A percentile compares a stretch with the other conserved stretches of the same genome.
These are phyloP conservation scores for Lepidochrysops patricia DNA, from an alignment of 2,888 invertebrate species.

Conservation along the genomic window DNA sequence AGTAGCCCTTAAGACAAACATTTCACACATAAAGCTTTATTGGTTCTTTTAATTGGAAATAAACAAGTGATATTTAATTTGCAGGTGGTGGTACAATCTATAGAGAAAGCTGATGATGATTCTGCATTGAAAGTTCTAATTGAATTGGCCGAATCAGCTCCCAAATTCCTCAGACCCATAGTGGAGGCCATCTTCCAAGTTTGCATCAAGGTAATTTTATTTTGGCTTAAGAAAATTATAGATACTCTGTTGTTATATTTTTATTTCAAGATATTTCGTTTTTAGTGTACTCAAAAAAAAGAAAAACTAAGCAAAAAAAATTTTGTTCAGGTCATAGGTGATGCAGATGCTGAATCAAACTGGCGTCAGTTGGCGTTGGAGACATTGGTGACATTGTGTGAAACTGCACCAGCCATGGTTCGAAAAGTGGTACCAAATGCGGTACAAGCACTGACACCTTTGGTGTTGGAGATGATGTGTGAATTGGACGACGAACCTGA, in stretches of 20 bases:
- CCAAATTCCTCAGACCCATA: constrained; percentile 93
- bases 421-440: constrained; percentile 92
- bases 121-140: constrained; percentile 93
- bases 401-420: constrained; percentile 97
- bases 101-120: constrained; percentile 90
- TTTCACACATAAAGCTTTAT: no score
- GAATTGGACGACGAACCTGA: constrained; percentile 94
- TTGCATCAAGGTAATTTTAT: constrained; percentile 87
- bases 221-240: no score
- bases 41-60: no score
- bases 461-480: constrained; percentile 95
- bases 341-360: constrained; percentile 81
- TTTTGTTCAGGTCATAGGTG: constrained; percentile 76
- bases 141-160: constrained; percentile 93
- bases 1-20: constrained; percentile 63
- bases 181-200: constrained; percentile 89
- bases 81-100: constrained; percentile 84
- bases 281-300: background rate
- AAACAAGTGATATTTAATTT: constrained; percentile 17
- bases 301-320: background rate
- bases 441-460: constrained; percentile 84
- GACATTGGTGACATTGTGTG: constrained; percentile 88
- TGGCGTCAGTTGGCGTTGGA: constrained; percentile 95
- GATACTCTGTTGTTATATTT: no score
- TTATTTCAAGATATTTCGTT: background rate